Conservation (phyloP, 1,140 invertebrate genomes). For the Magallana ariakensis region DNA sequence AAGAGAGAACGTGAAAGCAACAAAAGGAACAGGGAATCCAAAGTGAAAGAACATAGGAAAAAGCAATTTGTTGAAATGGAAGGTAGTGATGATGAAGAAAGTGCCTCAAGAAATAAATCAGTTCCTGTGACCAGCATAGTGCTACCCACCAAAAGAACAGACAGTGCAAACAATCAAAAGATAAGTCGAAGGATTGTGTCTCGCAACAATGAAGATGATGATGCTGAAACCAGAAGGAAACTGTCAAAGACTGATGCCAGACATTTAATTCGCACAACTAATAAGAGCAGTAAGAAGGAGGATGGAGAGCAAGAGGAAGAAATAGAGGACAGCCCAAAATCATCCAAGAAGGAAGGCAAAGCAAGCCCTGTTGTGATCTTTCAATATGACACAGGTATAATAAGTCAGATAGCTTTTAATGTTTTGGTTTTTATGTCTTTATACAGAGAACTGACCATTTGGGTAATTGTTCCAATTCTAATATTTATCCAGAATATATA, state of each 20-base stretch:
- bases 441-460: not conserved
- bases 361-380: slow-evolving; percentile 1
- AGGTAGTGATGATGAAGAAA: slow-evolving; percentile 44
- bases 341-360: slow-evolving; percentile 17
- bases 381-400: slow-evolving; percentile 31
- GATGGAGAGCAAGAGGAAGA: not conserved
- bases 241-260: slow-evolving; percentile 33
- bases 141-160: not conserved
- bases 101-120: not conserved
- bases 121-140: slow-evolving; percentile 40
- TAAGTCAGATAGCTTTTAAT: not conserved
- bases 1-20: not conserved
- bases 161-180: not conserved
- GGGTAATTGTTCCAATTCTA: no score
- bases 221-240: not conserved
- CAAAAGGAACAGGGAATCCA: slow-evolving; percentile 24
- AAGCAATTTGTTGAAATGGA: slow-evolving; percentile 52
- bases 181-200: slow-evolving; percentile 1
- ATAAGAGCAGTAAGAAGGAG: not conserved
- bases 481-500: no score
- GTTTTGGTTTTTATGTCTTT: not conserved
- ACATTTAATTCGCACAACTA: slow-evolving; percentile 13
- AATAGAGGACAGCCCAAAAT: not conserved
- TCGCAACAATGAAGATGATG: not conserved
- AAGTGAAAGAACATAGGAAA: slow-evolving; percentile 50